These are phyloP conservation scores for Crypturellus tataupa DNA, from an alignment of 2,797 vertebrate genomes.

Conservation along the genomic window DNA sequence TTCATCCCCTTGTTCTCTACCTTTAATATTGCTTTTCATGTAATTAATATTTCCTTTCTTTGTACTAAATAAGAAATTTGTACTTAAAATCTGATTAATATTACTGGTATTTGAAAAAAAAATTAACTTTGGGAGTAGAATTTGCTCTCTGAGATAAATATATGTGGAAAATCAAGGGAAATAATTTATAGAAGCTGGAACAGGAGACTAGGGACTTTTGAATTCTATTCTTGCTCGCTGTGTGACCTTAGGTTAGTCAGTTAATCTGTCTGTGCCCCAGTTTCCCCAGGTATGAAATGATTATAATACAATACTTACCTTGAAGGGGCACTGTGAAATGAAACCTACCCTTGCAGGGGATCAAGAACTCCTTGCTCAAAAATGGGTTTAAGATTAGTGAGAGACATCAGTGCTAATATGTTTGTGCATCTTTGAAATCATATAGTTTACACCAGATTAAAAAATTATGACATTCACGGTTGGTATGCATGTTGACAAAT, in stretches of 20 bases:
- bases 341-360: neutral
- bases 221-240: neutral
- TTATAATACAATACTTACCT: neutral
- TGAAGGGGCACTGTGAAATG: neutral
- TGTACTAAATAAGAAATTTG: neutral
- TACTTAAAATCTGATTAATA: neutral
- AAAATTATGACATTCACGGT: neutral
- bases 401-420: neutral
- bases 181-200: neutral
- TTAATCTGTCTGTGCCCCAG: neutral
- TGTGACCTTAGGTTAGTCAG: neutral
- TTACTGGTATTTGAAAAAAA: neutral
- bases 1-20: neutral
- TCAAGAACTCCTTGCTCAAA: neutral
- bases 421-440: neutral
- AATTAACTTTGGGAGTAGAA: neutral
- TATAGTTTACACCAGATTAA: neutral
- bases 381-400: neutral
- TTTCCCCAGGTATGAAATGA: neutral
- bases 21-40: neutral
- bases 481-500: neutral
- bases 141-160: neutral
- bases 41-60: neutral
- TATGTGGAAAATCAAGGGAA: rapidly evolving
- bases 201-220: neutral